Evolutionary conservation across 2,888 invertebrate species (phyloP).

Genomic region (Scelioninae gen. 2): DNA sequence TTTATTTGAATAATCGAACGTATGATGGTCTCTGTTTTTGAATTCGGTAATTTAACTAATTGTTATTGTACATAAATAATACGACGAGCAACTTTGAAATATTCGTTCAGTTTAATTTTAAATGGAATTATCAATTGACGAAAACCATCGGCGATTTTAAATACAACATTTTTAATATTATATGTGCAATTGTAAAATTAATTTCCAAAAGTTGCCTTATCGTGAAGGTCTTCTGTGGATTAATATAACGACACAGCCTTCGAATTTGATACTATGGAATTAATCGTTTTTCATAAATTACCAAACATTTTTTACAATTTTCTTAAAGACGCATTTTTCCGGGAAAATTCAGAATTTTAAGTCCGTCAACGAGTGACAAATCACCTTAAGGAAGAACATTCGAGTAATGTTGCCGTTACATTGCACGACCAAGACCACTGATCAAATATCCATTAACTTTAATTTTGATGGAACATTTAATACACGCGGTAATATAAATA

Average conservation of each 20-base stretch:
- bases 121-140: conserved; percentile 7
- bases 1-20: conserved; percentile 3
- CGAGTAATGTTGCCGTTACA: conserved; percentile 24
- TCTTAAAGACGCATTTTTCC: no score
- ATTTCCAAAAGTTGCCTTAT: no score
- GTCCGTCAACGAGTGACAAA: no score
- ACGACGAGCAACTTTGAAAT: background rate
- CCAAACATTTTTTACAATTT: no score
- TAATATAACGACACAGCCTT: no score
- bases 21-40: background rate
- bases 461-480: conserved; percentile 25
- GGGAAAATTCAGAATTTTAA: no score
- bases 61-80: background rate
- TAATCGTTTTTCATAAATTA: no score
- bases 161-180: no score
- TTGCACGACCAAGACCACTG: conserved; percentile 13
- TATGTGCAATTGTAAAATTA: no score
- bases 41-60: background rate
- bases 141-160: conserved; percentile 1
- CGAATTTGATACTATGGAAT: no score
- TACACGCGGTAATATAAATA: conserved; percentile 15
- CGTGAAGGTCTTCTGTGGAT: no score
- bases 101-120: conserved; percentile 1
- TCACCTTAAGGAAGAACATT: conserved; percentile 1
- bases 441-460: conserved; percentile 35